These are phyloP conservation scores for Boloria euphrosyne DNA, from an alignment of 2,888 invertebrate species.

Conservation along the genomic window DNA sequence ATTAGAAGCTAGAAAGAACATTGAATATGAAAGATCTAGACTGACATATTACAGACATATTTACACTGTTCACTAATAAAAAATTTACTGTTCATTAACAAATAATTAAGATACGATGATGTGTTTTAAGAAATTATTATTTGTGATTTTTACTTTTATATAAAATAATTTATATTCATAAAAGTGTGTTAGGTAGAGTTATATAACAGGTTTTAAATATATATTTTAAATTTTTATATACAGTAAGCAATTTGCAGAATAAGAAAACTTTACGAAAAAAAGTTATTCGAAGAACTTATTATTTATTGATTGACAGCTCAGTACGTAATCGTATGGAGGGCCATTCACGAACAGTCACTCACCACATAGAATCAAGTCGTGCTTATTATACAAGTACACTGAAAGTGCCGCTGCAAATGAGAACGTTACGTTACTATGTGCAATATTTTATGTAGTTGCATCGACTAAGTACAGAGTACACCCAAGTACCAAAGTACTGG, in stretches of 20 bases:
- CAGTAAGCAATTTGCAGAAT: too few relatives aligned
- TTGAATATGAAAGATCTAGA: too few relatives aligned
- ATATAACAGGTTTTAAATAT: background rate
- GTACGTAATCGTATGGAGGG: background rate
- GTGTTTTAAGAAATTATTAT: background rate
- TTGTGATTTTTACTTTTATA: too few relatives aligned
- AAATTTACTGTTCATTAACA: too few relatives aligned
- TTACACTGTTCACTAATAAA: too few relatives aligned
- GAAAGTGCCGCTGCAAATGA: slow-evolving; percentile 62
- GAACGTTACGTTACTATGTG: slow-evolving; percentile 49
- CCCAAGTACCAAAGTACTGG: slow-evolving; percentile 65
- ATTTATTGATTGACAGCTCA: too few relatives aligned
- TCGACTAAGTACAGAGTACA: slow-evolving; percentile 57
- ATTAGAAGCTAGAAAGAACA: too few relatives aligned
- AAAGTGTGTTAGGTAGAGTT: background rate
- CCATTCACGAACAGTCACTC: background rate
- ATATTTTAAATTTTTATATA: background rate
- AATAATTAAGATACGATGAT: background rate
- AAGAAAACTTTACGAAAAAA: background rate
- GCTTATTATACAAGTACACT: slow-evolving; percentile 53
- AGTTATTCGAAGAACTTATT: background rate
- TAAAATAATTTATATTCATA: too few relatives aligned
- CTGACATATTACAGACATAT: too few relatives aligned
- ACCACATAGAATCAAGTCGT: background rate
- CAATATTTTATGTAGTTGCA: slow-evolving; percentile 50